Percentiles rank a stretch among this genome's conserved stretches.
These are phyloP conservation scores for Etheostoma spectabile DNA, from an alignment of 2,113 vertebrate genomes.

Conservation along the genomic window DNA sequence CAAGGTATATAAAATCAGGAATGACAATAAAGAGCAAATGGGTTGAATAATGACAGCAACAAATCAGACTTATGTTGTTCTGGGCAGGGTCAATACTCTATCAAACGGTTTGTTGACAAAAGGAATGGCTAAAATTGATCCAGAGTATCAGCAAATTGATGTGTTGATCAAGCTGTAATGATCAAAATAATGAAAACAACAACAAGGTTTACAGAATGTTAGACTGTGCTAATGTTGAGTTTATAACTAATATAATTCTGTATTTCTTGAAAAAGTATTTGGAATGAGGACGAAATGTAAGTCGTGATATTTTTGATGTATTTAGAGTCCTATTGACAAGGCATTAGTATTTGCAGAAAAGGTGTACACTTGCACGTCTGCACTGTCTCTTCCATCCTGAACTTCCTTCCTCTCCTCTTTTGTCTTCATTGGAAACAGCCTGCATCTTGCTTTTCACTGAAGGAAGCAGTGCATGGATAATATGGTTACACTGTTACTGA, in stretches of 20 bases:
- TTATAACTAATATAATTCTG: background rate
- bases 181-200: background rate
- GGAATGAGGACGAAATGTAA: background rate
- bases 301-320: background rate
- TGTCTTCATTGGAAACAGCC: conserved; percentile 78
- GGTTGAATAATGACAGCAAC: background rate
- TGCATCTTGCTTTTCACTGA: conserved; percentile 74
- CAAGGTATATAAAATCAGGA: background rate
- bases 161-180: background rate
- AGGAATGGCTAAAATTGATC: background rate
- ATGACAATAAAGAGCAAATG: background rate
- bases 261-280: background rate
- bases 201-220: background rate
- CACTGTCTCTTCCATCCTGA: conserved; percentile 29
- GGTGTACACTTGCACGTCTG: conserved; percentile 35
- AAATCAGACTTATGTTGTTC: background rate
- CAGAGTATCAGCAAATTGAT: background rate
- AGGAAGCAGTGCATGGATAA: conserved; percentile 85
- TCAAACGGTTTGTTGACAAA: background rate
- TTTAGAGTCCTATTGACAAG: conserved; percentile 14
- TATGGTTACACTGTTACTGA: conserved; percentile 84
- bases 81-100: background rate
- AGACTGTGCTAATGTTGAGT: background rate
- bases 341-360: conserved; percentile 23
- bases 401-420: conserved; percentile 55